Evolutionary conservation across 2,888 invertebrate genomes (phyloP).

Genomic region (Eilema griseolum): DNA sequence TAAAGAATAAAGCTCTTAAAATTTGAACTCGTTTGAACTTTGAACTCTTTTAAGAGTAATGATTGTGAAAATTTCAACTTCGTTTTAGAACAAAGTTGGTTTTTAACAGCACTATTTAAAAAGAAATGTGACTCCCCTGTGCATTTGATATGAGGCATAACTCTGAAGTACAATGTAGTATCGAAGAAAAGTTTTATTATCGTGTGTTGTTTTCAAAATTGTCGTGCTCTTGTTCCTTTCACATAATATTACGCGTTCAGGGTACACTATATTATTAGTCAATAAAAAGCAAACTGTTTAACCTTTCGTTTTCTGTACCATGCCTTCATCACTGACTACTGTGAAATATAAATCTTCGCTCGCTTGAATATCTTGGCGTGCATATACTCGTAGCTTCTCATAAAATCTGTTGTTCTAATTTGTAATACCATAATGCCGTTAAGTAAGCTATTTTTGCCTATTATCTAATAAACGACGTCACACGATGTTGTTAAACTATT

Average conservation of each 20-base stretch:
- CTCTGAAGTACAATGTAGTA: too few relatives aligned
- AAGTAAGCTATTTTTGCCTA: neutral
- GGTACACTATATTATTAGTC: too few relatives aligned
- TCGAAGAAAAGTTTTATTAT: neutral
- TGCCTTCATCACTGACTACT: neutral
- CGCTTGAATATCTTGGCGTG: neutral
- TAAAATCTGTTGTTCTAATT: neutral
- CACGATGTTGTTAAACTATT: too few relatives aligned
- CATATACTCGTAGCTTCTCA: neutral
- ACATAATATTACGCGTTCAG: neutral
- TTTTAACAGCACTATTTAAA: conserved; percentile 6
- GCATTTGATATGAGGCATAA: conserved; percentile 9
- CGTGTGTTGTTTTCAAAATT: neutral
- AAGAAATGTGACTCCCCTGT: neutral
- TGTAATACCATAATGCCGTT: neutral
- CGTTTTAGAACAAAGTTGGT: neutral
- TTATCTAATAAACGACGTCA: too few relatives aligned
- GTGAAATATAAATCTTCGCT: neutral
- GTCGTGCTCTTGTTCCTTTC: neutral
- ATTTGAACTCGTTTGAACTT: too few relatives aligned
- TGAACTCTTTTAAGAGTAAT: neutral
- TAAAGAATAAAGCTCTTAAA: too few relatives aligned
- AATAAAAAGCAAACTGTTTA: neutral
- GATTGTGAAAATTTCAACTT: neutral
- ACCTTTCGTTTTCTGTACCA: neutral